Base-by-base conservation (phyloP, 2,113 vertebrate species). In the Acanthisitta chloris region DNA sequence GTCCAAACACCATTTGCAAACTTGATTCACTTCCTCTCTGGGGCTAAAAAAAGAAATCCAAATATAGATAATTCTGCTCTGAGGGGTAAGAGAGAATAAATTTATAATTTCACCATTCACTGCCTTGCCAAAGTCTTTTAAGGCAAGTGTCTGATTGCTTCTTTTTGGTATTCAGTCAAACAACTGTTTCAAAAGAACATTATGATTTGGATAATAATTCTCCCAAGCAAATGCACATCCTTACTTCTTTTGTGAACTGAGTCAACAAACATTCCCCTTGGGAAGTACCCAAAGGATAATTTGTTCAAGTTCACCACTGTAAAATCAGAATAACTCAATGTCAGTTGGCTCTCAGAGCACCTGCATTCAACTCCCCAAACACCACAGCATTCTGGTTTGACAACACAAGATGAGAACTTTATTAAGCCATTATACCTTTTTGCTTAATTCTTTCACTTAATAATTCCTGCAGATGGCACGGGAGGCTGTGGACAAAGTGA, bases 201-300 rank as follows among this genome's bases (percentile, higher is more conserved):
- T 97, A 95, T 97, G 96, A 97, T 98, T 97, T 97, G 97, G 89
- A 92, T 98, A 97, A 97, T 97, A 94, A 97, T 97, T 97, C 96
- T 97, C 96, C 93, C 90, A 96, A 97, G 95, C 96, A 97, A 97
- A 97, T 92, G 96, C 97, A 95, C 95, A 98, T 97, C 95, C 80
- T 93, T 96, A 96, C 96, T 97, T 97, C 96, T 96, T 97, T 96
- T 98, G 81, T 96, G 95, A 97, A 93, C 65, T 5, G 23, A 97
- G 93, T 96, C 98, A 98, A 97, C 97, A 98, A 98, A 97, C 84
- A 88, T 72, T 74, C 93, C 95, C 87, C 93, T 97, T 97, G 96
- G 94, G 95, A 97, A 92, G 94, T 96, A 97, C 97, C 98, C 98
- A 97, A 96, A 95, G 72, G 84, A 89, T 86, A 96, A 97, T 94